Base-by-base conservation (phyloP, 64 coral and sea anemone genomes). In the Hydrozoanthus tunicans region DNA sequence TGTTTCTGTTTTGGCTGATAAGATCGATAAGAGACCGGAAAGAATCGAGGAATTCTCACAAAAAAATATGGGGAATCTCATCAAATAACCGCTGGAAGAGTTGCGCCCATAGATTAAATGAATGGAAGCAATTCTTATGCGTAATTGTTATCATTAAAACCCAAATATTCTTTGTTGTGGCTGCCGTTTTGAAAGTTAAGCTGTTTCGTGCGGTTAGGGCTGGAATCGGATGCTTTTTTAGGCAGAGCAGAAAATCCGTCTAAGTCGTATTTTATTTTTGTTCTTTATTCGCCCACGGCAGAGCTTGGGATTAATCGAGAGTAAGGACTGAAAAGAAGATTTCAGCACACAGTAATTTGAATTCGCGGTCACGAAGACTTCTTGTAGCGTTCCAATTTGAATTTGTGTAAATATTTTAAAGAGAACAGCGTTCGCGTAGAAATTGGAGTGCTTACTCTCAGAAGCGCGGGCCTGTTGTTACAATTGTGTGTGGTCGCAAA, bases 401-500 rank as follows among this genome's bases (percentile, higher is more conserved):
- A 43, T 43, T 43, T 43, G 32, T 43, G 32, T 43, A 43, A 43
- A 43, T 43, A 43, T 43, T 43, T 43, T 43, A 43, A 2, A 43
- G 0, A 43, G 32, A 43, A 43, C 32, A 43, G 32, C 32, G 32
- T 43, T 43, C 32, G 32, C 32, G 32, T 43, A 43, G 32, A 43
- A 43, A 43, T 43, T 20, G 20, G 20, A 20, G 20, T 20, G 81
- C 68, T 67, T 67, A 85, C 64, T 70, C 51, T 68, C 7, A 23
- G 2, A 10, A 85, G 63, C 51, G 15, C 27, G n/a, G 14, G 57
- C 59, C 24, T 74, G 57, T 88, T 88, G 51, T 85, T 13, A 58
- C 27, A 82, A 53, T 82, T 88, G 84, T 88, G 84, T 88, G 84
- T 88, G 84, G 84, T 88, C 84, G 55, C 56, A 27, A 74, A 88